These are phyloP conservation scores for Otis tarda DNA, from an alignment of 2,113 vertebrate species.

Conservation along the genomic window DNA sequence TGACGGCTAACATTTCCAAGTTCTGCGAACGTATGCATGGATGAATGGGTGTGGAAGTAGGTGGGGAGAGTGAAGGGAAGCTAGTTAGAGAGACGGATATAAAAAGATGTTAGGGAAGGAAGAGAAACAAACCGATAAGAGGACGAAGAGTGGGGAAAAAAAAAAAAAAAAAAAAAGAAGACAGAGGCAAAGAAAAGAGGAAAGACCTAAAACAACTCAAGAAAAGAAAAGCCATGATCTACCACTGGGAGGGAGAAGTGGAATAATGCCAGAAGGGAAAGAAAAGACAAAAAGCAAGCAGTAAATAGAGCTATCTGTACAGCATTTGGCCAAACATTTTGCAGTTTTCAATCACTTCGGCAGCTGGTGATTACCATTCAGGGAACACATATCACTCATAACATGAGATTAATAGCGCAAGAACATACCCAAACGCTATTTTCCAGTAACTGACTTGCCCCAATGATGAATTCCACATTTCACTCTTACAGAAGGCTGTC, in stretches of 20 bases:
- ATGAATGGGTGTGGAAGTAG: slow-evolving; percentile 49
- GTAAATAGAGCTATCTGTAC: slow-evolving; percentile 69
- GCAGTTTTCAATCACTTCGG: slow-evolving; percentile 50
- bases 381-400: not conserved
- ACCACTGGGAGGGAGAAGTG: slow-evolving; percentile 62
- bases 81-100: slow-evolving; percentile 66
- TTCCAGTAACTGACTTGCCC: slow-evolving; percentile 20
- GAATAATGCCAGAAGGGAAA: slow-evolving; percentile 70
- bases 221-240: slow-evolving; percentile 62
- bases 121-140: slow-evolving; percentile 17
- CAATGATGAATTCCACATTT: slow-evolving; percentile 11
- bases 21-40: slow-evolving; percentile 64
- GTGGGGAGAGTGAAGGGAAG: slow-evolving; percentile 53
- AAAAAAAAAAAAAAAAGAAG: not conserved
- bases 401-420: not conserved
- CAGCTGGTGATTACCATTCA: not conserved
- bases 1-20: slow-evolving; percentile 69
- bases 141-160: not conserved
- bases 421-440: not conserved
- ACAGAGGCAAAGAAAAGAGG: not conserved
- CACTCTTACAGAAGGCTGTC: slow-evolving; percentile 13
- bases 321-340: slow-evolving; percentile 66
- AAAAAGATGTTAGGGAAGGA: slow-evolving; percentile 54
- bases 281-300: slow-evolving; percentile 74
- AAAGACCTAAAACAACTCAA: slow-evolving; percentile 45